Percentiles rank a stretch among this genome's conserved stretches.
These are phyloP conservation scores for Tragulus kanchil DNA, from an alignment of 2,113 vertebrate genomes.

Conservation along the genomic window DNA sequence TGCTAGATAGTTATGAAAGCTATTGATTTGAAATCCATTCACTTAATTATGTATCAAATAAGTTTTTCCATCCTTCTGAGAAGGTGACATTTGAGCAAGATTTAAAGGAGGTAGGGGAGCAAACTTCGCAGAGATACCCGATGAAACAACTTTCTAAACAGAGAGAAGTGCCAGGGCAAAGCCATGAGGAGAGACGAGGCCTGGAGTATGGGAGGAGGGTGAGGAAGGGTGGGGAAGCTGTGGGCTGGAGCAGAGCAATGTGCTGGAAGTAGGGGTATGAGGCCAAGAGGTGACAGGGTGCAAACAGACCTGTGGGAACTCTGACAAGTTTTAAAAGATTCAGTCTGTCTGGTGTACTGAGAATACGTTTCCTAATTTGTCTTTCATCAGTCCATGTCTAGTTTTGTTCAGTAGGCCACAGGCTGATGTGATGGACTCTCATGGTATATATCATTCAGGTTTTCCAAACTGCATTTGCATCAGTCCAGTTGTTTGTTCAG, in stretches of 20 bases:
- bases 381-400: no score
- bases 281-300: no score
- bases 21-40: constrained; percentile 27
- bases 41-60: constrained; percentile 16
- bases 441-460: not conserved
- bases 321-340: no score
- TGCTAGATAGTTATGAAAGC: not conserved
- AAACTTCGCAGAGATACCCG: not conserved
- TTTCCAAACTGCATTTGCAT: not conserved
- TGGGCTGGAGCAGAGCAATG: not conserved
- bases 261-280: rapidly evolving
- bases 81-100: constrained; percentile 13
- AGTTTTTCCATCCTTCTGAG: constrained; percentile 6
- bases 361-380: no score
- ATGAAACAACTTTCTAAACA: not conserved
- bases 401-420: not conserved
- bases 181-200: not conserved
- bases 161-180: not conserved
- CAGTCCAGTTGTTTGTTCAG: not conserved
- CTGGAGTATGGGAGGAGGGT: no score
- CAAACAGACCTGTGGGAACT: not conserved
- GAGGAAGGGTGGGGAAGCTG: not conserved
- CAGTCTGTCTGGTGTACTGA: no score
- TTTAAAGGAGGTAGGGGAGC: not conserved
- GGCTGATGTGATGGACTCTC: not conserved